These are phyloP conservation scores for Tridacna crocea DNA, from an alignment of 2,888 invertebrate species.

Conservation along the genomic window DNA sequence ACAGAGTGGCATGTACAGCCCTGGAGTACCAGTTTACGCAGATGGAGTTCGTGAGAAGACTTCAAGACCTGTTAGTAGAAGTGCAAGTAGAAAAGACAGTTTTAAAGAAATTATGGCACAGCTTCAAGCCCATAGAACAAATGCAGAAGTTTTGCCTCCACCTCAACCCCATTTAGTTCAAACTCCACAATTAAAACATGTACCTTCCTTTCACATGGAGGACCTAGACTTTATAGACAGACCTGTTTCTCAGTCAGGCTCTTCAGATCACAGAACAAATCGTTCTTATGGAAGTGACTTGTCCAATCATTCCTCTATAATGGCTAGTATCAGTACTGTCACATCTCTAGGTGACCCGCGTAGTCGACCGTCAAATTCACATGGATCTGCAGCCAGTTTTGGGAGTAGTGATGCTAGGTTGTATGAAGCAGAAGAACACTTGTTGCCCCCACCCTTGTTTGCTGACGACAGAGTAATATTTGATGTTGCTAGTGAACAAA, in stretches of 20 bases:
- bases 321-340: constrained; percentile 56
- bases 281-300: constrained; percentile 57
- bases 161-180: constrained; percentile 47
- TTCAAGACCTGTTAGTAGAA: constrained; percentile 67
- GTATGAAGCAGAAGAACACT: constrained; percentile 64
- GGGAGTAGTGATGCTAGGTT: constrained; percentile 43
- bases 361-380: constrained; percentile 33
- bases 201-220: constrained; percentile 64
- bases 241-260: constrained; percentile 52
- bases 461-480: constrained; percentile 56
- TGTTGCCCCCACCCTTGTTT: constrained; percentile 66
- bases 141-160: constrained; percentile 32
- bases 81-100: constrained; percentile 74
- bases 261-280: constrained; percentile 56
- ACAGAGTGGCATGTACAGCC: constrained; percentile 47
- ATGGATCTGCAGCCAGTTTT: constrained; percentile 54
- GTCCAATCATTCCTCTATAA: constrained; percentile 53
- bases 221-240: constrained; percentile 47
- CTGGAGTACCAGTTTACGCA: constrained; percentile 43
- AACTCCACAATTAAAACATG: constrained; percentile 54
- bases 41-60: constrained; percentile 52
- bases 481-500: constrained; percentile 47
- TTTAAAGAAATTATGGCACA: constrained; percentile 71
- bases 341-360: constrained; percentile 48
- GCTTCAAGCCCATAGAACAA: constrained; percentile 62